Conservation (phyloP, 2,888 invertebrate genomes). For the Ectropis crepuscularia region DNA sequence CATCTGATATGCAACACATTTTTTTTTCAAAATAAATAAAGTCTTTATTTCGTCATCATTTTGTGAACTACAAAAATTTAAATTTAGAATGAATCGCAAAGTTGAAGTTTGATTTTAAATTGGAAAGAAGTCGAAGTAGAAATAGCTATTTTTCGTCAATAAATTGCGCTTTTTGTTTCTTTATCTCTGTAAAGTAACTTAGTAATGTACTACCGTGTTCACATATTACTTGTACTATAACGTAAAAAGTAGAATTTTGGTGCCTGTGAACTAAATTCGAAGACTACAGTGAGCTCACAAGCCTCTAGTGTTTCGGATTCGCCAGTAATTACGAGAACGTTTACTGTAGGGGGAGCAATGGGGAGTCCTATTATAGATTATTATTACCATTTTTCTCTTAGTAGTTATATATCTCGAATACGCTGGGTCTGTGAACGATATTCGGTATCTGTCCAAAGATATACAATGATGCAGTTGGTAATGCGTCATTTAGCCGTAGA, state of each 20-base stretch:
- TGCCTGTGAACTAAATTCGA: conserved; percentile 26
- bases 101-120: too few species aligned
- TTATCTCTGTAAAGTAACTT: too few species aligned
- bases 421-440: conserved; percentile 7
- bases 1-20: too few species aligned
- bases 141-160: too few species aligned
- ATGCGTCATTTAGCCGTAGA: too few species aligned
- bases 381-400: conserved; percentile 14
- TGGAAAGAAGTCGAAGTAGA: too few species aligned
- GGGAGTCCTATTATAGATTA: conserved; percentile 12
- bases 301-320: conserved; percentile 27
- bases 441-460: conserved; percentile 4
- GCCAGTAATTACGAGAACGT: conserved; percentile 16
- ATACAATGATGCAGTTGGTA: neutral
- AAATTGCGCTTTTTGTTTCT: too few species aligned
- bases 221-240: conserved; percentile 19
- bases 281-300: conserved; percentile 26
- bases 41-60: too few species aligned
- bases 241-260: conserved; percentile 19
- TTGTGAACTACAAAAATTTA: too few species aligned
- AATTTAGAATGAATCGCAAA: too few species aligned
- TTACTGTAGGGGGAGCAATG: conserved; percentile 12
- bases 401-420: conserved; percentile 12
- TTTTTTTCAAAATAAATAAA: too few species aligned
- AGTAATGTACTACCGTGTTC: neutral